These are phyloP conservation scores for Mythimna albipuncta DNA, from an alignment of 2,888 invertebrate genomes.

Conservation along the genomic window DNA sequence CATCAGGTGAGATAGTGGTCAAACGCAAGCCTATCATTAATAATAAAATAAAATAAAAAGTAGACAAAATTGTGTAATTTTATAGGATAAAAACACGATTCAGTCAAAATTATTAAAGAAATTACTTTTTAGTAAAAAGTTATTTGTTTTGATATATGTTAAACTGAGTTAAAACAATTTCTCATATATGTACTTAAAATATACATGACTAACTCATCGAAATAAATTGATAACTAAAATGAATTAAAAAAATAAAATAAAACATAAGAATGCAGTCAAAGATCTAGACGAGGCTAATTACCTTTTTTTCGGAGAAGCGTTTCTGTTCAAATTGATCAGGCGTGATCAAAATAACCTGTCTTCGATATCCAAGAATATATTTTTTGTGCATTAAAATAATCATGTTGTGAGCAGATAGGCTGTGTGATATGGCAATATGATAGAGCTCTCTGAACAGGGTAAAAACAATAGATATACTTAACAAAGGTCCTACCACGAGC, in stretches of 20 bases:
- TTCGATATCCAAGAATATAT: constrained; percentile 1
- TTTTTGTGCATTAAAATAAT: not conserved
- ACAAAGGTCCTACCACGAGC: too few species aligned
- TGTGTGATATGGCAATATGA: not conserved
- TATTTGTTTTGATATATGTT: too few species aligned
- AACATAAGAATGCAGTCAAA: constrained; percentile 5
- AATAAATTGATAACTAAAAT: not conserved
- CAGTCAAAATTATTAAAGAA: too few species aligned
- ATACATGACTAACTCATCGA: not conserved
- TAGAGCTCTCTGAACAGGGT: not conserved
- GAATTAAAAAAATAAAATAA: not conserved
- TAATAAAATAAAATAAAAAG: too few species aligned
- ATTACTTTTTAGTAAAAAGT: too few species aligned
- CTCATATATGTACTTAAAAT: too few species aligned
- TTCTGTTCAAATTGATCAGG: constrained; percentile 11
- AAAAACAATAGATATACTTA: not conserved
- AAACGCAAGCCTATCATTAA: too few species aligned
- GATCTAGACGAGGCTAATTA: constrained; percentile 15
- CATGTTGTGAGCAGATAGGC: not conserved
- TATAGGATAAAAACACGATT: too few species aligned
- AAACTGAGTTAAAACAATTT: not conserved
- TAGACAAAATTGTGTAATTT: too few species aligned
- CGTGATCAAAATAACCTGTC: constrained; percentile 8
- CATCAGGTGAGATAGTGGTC: too few species aligned
- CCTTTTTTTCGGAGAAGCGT: not conserved